Conservation (phyloP, 2,113 vertebrate species). For the Pseudorasbora parva region DNA sequence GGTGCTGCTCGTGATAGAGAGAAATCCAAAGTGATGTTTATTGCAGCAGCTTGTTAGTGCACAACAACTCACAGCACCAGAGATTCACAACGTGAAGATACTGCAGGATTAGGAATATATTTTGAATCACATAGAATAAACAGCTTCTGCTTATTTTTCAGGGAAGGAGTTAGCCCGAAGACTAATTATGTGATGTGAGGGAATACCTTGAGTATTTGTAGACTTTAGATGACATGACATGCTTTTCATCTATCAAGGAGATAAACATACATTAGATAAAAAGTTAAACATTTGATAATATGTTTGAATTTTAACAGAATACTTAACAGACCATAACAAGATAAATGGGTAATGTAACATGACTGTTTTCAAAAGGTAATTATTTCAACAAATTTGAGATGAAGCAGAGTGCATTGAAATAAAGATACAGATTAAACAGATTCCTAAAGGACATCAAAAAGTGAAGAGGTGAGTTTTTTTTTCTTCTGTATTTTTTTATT, state of each 20-base stretch:
- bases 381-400: neutral
- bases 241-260: neutral
- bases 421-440: neutral
- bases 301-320: too few species aligned
- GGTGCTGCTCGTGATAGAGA: conserved; percentile 19
- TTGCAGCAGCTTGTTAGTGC: conserved; percentile 18
- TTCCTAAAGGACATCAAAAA: neutral
- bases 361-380: neutral
- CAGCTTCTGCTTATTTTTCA: neutral
- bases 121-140: neutral
- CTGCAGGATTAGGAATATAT: neutral
- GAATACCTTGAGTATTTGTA: neutral
- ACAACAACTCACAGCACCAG: conserved; percentile 8
- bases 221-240: neutral
- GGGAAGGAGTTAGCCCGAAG: neutral
- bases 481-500: neutral
- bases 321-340: too few species aligned
- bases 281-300: neutral
- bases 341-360: neutral
- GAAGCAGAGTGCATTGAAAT: neutral
- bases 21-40: conserved; percentile 32
- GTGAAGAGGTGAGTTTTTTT: neutral
- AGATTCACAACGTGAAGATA: neutral
- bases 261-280: too few species aligned
- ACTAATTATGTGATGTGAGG: neutral